phyloP scores from a whole-genome alignment of 2,888 invertebrate species.

The Eledona agricola region DNA sequence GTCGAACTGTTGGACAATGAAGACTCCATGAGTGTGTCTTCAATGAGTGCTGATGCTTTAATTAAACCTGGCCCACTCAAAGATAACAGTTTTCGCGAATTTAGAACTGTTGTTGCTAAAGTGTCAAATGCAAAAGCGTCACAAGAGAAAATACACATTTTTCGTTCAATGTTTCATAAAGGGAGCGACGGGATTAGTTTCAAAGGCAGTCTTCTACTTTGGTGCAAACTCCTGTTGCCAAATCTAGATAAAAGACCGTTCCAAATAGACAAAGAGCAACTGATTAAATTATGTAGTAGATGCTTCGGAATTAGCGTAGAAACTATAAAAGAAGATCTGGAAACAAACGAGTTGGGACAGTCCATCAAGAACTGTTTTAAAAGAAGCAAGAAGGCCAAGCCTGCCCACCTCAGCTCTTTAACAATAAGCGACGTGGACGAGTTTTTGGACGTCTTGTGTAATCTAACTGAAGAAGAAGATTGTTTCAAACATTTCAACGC shows the following conservation, averaged over 20 bases:
- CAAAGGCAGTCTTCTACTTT: conserved; percentile 78
- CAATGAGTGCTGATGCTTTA: background rate
- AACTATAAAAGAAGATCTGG: conserved; percentile 86
- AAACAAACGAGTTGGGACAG: conserved; percentile 87
- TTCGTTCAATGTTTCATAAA: conserved; percentile 73
- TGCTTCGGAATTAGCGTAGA: conserved; percentile 78
- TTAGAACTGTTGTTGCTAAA: conserved; percentile 79
- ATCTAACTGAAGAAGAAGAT: conserved; percentile 85
- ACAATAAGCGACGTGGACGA: conserved; percentile 80
- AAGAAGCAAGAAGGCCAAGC: conserved; percentile 68
- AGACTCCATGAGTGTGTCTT: conserved; percentile 13
- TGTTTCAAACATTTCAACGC: too few relatives aligned
- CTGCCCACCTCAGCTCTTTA: conserved; percentile 73
- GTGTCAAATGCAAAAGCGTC: conserved; percentile 83
- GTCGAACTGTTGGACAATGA: conserved; percentile 3
- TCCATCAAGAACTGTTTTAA: conserved; percentile 83
- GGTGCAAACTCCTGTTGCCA: conserved; percentile 86
- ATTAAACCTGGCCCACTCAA: conserved; percentile 53
- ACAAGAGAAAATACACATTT: conserved; percentile 79
- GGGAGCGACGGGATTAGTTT: conserved; percentile 71
- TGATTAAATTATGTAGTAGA: conserved; percentile 86
- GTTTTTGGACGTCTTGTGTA: conserved; percentile 72
- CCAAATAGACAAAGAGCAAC: conserved; percentile 91
- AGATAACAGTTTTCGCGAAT: conserved; percentile 80
- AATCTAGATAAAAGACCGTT: conserved; percentile 85